Percentiles rank a stretch among this genome's conserved stretches.
Evolutionary conservation across 2,113 vertebrate genomes (phyloP).

Genomic region (Upupa epops): DNA sequence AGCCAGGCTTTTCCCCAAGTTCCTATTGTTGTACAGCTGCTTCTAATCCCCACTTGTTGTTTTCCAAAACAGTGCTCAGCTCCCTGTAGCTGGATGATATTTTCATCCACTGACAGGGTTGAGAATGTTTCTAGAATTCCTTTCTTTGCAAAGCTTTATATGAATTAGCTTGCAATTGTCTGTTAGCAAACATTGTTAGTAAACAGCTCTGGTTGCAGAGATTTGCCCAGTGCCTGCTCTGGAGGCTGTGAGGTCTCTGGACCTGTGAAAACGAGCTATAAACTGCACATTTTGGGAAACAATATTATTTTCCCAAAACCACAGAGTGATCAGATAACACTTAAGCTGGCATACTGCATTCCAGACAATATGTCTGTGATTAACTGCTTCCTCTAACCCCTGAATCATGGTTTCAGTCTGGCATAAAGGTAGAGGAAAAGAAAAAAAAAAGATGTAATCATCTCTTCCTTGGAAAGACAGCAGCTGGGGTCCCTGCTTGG

Average conservation of each 20-base stretch:
- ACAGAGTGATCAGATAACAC: constrained; percentile 27
- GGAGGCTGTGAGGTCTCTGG: neutral
- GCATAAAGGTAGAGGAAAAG: neutral
- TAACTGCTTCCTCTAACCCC: neutral
- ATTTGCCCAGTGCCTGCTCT: neutral
- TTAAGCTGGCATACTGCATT: neutral
- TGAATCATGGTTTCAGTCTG: neutral
- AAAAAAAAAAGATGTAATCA: neutral
- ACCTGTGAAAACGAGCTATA: constrained; percentile 1
- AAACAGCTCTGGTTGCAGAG: constrained; percentile 43
- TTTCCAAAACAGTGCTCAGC: constrained; percentile 30
- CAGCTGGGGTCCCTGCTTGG: neutral
- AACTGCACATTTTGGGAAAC: neutral
- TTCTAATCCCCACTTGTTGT: constrained; percentile 56
- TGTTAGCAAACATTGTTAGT: constrained; percentile 25
- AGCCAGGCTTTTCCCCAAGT: neutral
- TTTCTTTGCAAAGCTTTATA: constrained; percentile 59
- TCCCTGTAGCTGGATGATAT: constrained; percentile 38
- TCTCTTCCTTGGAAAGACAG: neutral
- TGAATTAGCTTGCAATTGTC: constrained; percentile 57
- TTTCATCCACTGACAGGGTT: constrained; percentile 45
- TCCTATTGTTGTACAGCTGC: constrained; percentile 45
- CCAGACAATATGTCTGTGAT: constrained; percentile 16
- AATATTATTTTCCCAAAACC: constrained; percentile 26
- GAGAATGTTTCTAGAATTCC: constrained; percentile 60